Evolutionary conservation across 2,888 invertebrate species (phyloP).

Genomic region (Acronicta alni): DNA sequence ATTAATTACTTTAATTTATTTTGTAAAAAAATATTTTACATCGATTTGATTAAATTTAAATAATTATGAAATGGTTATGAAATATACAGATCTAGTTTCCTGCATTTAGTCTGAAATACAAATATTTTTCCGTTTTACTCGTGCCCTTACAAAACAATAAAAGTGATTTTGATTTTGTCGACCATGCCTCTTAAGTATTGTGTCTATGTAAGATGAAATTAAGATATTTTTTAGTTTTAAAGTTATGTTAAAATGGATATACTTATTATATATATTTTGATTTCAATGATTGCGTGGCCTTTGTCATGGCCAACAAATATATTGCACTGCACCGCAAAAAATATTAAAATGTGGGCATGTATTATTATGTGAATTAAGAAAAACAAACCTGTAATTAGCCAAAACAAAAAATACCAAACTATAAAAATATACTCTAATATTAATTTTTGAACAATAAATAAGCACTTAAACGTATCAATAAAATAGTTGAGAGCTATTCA

Average conservation of each 20-base stretch:
- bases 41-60: slow-evolving; percentile 4
- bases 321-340: background rate
- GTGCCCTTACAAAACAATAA: no score
- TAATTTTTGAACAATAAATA: slow-evolving; percentile 1
- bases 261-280: no score
- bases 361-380: background rate
- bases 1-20: background rate
- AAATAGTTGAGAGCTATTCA: slow-evolving; percentile 13
- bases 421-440: background rate
- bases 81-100: background rate
- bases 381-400: background rate
- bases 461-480: slow-evolving; percentile 6
- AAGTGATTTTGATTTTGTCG: background rate
- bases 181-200: background rate
- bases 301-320: background rate
- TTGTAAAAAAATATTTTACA: background rate
- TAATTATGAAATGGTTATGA: no score
- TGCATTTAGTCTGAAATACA: background rate
- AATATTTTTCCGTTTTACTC: background rate
- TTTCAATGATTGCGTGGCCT: no score
- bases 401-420: no score
- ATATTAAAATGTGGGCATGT: background rate
- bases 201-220: background rate
- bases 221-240: background rate
- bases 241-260: background rate